A percentile compares a stretch with the other conserved stretches of the same genome.
Conservation (phyloP, 2,888 invertebrate species). For the Melangyna quadrimaculata region DNA sequence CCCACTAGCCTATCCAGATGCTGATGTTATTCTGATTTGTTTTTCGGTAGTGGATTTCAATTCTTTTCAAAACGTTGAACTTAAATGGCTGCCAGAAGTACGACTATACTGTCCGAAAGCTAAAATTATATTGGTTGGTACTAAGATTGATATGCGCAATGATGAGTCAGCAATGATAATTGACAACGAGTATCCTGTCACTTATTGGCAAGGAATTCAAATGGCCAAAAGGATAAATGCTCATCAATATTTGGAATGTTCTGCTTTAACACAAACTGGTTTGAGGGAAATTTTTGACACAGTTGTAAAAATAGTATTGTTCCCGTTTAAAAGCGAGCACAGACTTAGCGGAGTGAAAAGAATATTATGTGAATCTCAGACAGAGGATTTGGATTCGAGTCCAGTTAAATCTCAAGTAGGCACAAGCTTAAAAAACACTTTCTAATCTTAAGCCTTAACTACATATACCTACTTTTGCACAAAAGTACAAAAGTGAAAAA, state of each 20-base stretch:
- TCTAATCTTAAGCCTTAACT: too few species aligned
- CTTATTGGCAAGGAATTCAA: background rate
- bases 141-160: background rate
- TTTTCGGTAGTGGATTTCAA: slow-evolving; percentile 77
- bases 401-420: background rate
- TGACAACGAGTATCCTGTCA: background rate
- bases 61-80: background rate
- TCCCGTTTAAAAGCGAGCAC: background rate
- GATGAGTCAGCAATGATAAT: background rate
- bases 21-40: slow-evolving; percentile 79
- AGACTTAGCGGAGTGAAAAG: background rate
- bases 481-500: too few species aligned
- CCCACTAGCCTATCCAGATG: slow-evolving; percentile 79
- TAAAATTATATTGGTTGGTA: background rate
- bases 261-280: background rate
- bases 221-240: background rate
- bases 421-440: too few species aligned
- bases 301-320: background rate
- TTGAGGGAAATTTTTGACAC: background rate
- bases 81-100: background rate
- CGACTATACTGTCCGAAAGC: background rate
- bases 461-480: too few species aligned
- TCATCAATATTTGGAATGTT: background rate
- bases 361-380: background rate
- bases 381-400: too few species aligned